These are phyloP conservation scores for Lasiurus cinereus DNA, from an alignment of 2,113 vertebrate genomes.

Conservation along the genomic window DNA sequence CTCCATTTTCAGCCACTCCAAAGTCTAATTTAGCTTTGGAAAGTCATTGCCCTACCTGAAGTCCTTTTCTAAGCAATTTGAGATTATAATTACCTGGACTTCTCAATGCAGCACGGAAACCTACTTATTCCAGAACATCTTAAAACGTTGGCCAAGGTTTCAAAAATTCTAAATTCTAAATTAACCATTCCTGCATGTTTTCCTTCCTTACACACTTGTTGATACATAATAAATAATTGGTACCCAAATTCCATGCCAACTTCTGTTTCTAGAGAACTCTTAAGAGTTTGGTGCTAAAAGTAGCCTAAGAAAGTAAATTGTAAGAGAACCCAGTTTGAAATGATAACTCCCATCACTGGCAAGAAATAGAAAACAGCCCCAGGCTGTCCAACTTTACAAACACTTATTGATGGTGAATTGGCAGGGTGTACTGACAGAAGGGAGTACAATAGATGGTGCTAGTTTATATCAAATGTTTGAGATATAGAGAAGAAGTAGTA, in stretches of 20 bases:
- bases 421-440: background rate
- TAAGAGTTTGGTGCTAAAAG: background rate
- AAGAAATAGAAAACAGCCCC: background rate
- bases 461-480: background rate
- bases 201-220: background rate
- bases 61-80: background rate
- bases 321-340: background rate
- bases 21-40: background rate
- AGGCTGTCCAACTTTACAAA: background rate
- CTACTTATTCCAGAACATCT: background rate
- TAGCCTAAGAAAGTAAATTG: background rate
- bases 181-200: background rate
- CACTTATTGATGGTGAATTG: background rate
- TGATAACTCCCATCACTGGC: background rate
- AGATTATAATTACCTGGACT: background rate
- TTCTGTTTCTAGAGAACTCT: background rate
- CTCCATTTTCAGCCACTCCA: background rate
- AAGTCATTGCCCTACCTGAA: background rate
- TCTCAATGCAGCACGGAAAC: background rate
- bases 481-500: background rate
- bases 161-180: background rate
- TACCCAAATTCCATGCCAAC: background rate
- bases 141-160: background rate
- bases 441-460: background rate
- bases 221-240: background rate